Conservation (phyloP, 2,888 invertebrate genomes). For the Phengaris alcon region DNA sequence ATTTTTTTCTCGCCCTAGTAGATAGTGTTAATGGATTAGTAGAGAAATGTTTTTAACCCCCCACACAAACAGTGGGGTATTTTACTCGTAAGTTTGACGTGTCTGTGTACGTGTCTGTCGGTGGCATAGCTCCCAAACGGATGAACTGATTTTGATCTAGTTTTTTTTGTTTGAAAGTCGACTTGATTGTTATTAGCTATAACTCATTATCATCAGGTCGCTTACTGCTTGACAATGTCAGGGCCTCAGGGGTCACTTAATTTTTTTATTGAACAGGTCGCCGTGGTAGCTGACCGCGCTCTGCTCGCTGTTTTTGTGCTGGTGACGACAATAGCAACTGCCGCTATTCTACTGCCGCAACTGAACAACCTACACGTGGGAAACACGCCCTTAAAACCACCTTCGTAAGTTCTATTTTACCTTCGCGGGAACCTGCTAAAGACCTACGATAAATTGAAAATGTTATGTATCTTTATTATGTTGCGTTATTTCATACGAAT, state of each 20-base stretch:
- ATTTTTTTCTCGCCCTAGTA: neutral
- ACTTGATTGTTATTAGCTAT: too few species aligned
- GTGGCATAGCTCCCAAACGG: too few species aligned
- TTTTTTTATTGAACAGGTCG: conserved; percentile 67
- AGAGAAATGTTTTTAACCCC: neutral
- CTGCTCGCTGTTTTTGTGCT: conserved; percentile 87
- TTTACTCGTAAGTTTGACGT: too few species aligned
- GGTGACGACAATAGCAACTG: conserved; percentile 87
- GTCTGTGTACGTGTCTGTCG: too few species aligned
- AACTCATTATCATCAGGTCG: too few species aligned
- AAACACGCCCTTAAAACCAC: conserved; percentile 70
- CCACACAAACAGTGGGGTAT: too few species aligned
- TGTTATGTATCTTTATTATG: neutral
- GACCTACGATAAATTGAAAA: conserved; percentile 4
- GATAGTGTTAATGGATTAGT: neutral
- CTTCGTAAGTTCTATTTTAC: conserved; percentile 49
- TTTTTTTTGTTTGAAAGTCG: too few species aligned
- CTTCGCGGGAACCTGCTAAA: conserved; percentile 17
- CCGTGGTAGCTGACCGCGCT: conserved; percentile 90
- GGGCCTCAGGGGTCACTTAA: neutral
- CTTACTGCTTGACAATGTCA: too few species aligned
- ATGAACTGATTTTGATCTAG: too few species aligned
- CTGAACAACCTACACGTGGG: conserved; percentile 77
- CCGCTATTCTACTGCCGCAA: conserved; percentile 85
- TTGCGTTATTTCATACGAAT: conserved; percentile 4